Evolutionary conservation across 2,888 invertebrate genomes (phyloP).

Genomic region (Ochlodes sylvanus): DNA sequence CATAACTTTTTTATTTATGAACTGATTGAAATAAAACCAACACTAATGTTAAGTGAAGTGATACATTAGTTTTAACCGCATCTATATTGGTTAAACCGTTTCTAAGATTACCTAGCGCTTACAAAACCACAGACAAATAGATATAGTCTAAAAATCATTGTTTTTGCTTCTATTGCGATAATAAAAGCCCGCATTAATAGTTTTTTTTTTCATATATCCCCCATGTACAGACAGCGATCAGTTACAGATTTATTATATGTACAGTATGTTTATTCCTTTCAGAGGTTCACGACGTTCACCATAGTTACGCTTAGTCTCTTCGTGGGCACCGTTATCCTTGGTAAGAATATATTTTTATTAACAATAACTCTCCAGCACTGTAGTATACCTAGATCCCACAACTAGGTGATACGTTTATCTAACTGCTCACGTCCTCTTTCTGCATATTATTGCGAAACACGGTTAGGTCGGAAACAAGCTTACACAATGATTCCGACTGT

Average conservation of each 20-base stretch:
- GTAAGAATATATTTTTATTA: constrained; percentile 82
- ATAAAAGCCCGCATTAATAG: too few relatives aligned
- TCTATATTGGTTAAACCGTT: background rate
- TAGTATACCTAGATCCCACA: background rate
- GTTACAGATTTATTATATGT: too few relatives aligned
- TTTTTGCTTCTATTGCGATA: too few relatives aligned
- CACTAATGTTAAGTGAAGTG: too few relatives aligned
- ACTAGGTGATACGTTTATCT: constrained; percentile 16
- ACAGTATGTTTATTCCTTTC: constrained; percentile 62
- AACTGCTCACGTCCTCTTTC: constrained; percentile 35
- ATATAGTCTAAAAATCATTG: too few relatives aligned
- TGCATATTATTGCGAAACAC: constrained; percentile 29
- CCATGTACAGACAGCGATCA: too few relatives aligned
- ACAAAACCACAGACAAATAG: too few relatives aligned
- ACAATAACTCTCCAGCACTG: background rate
- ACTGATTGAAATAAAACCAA: too few relatives aligned
- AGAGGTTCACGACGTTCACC: constrained; percentile 96
- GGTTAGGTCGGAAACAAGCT: constrained; percentile 29
- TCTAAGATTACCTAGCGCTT: too few relatives aligned
- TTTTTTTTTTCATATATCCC: too few relatives aligned
- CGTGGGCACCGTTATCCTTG: constrained; percentile 96
- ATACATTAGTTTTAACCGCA: too few relatives aligned
- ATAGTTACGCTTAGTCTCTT: constrained; percentile 96
- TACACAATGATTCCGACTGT: constrained; percentile 21
- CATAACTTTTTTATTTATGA: too few relatives aligned